Conservation (phyloP, 2,888 invertebrate species). For the Mechanitis messenoides region DNA sequence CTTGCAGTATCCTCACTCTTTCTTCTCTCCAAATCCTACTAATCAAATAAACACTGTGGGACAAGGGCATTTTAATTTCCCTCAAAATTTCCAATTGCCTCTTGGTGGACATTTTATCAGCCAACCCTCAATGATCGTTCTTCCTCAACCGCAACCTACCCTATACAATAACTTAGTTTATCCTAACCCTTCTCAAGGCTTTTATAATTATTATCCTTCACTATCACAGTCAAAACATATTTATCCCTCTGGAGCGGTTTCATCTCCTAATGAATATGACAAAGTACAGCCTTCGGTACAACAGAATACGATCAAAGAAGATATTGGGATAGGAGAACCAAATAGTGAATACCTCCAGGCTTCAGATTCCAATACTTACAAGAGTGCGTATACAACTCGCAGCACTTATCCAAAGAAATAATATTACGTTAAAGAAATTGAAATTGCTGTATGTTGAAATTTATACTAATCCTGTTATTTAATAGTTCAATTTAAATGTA, state of each 20-base stretch:
- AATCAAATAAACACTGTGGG: conserved; percentile 41
- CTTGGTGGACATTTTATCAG: conserved; percentile 49
- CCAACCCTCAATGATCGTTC: conserved; percentile 60
- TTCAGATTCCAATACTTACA: conserved; percentile 54
- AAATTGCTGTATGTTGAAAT: conserved; percentile 13
- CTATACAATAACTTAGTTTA: conserved; percentile 56
- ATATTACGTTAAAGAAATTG: conserved; percentile 9
- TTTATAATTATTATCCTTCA: conserved; percentile 61
- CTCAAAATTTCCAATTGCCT: conserved; percentile 46
- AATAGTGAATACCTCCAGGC: conserved; percentile 49
- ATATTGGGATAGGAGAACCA: conserved; percentile 51
- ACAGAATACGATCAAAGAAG: conserved; percentile 56
- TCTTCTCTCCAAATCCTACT: conserved; percentile 41
- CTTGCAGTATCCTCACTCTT: conserved; percentile 47
- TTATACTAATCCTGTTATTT: conserved; percentile 17
- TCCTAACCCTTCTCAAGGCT: conserved; percentile 52
- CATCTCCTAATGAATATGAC: conserved; percentile 53
- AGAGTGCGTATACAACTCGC: conserved; percentile 50
- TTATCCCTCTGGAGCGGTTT: conserved; percentile 43
- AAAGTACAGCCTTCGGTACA: conserved; percentile 46
- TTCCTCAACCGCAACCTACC: conserved; percentile 56
- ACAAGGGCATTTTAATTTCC: conserved; percentile 50
- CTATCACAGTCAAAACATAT: conserved; percentile 58
- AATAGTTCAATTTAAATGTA: conserved; percentile 15
- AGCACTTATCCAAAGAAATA: conserved; percentile 32